These are phyloP conservation scores for Terrapene triunguis DNA, from an alignment of 2,113 vertebrate species.

Conservation along the genomic window DNA sequence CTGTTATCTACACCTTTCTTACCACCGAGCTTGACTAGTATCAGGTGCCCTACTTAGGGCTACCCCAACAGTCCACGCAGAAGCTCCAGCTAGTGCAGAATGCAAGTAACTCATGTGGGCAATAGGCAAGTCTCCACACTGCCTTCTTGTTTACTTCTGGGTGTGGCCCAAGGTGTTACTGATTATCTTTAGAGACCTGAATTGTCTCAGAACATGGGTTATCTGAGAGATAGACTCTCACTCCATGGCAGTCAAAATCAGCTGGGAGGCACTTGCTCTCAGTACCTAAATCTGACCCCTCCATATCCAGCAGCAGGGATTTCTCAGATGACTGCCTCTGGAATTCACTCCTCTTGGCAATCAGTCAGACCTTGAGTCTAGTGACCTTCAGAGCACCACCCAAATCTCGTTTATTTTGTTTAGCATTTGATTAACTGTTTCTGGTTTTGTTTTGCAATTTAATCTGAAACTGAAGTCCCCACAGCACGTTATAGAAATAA, in stretches of 20 bases:
- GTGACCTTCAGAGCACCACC: conserved; percentile 47
- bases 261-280: background rate
- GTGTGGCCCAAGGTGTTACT: background rate
- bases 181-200: background rate
- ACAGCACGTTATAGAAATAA: background rate
- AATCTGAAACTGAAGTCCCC: background rate
- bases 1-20: background rate
- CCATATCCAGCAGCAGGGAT: background rate
- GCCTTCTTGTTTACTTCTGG: background rate
- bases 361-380: conserved; percentile 33
- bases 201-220: background rate
- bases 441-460: conserved; percentile 15
- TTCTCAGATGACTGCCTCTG: conserved; percentile 35
- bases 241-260: background rate
- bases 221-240: background rate
- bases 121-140: rapidly evolving
- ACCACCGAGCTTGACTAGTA: background rate
- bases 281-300: background rate
- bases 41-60: background rate
- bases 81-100: background rate
- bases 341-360: conserved; percentile 47
- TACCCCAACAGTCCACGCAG: background rate
- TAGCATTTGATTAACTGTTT: conserved; percentile 14
- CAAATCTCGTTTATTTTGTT: conserved; percentile 42
- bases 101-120: background rate